Evolutionary conservation across 2,888 invertebrate genomes (phyloP).

Genomic region (Theodoxus fluviatilis): DNA sequence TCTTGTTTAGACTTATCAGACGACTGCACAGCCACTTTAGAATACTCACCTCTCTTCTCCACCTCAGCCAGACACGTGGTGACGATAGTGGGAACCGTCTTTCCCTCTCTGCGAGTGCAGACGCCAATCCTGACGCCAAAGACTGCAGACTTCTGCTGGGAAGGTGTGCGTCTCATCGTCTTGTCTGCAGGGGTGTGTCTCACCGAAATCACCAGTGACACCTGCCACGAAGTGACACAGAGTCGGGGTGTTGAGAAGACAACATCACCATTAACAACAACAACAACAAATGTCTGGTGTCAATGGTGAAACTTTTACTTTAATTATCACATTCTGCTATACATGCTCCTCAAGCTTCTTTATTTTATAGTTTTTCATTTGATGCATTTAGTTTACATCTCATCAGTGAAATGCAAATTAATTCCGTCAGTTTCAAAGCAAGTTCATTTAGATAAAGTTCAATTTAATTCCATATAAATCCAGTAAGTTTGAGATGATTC

Average conservation of each 20-base stretch:
- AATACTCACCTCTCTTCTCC: slow-evolving; percentile 68
- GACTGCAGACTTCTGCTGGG: slow-evolving; percentile 84
- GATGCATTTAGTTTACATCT: too few species aligned
- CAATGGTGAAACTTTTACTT: neutral
- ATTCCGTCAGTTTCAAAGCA: too few species aligned
- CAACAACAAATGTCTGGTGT: neutral
- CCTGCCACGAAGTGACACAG: slow-evolving; percentile 42
- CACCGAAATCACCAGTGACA: slow-evolving; percentile 75
- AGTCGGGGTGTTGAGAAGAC: neutral
- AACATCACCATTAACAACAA: slow-evolving; percentile 1
- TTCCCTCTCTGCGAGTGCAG: slow-evolving; percentile 50
- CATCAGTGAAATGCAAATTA: too few species aligned
- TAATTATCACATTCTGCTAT: neutral
- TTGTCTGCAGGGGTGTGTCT: slow-evolving; percentile 86
- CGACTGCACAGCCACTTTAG: too few species aligned
- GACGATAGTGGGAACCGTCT: slow-evolving; percentile 80
- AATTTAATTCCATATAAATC: too few species aligned
- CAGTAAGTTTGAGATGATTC: too few species aligned
- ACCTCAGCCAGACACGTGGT: slow-evolving; percentile 91
- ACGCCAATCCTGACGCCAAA: slow-evolving; percentile 90
- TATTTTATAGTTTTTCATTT: too few species aligned
- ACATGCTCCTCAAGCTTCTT: neutral
- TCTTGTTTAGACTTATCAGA: too few species aligned
- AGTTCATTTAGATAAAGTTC: too few species aligned
- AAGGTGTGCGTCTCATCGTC: slow-evolving; percentile 82